These are phyloP conservation scores for Pentalonia nigronervosa DNA, from an alignment of 1,140 invertebrate genomes.

Conservation along the genomic window DNA sequence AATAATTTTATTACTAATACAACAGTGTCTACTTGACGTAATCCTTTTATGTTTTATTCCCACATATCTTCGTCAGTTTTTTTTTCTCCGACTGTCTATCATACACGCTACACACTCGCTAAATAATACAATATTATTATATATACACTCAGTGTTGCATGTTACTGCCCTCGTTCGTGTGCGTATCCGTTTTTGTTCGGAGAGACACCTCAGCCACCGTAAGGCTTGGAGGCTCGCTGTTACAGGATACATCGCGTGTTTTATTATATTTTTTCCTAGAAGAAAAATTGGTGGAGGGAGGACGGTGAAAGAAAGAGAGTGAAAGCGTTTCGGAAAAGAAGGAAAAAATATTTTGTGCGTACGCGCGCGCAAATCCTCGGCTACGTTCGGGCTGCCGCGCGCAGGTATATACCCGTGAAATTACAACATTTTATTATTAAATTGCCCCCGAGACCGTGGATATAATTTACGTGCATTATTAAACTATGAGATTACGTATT, in stretches of 20 bases:
- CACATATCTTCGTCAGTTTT: neutral
- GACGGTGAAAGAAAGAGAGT: neutral
- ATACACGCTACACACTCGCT: too few species aligned
- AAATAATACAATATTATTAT: neutral
- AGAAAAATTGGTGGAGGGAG: neutral
- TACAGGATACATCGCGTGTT: neutral
- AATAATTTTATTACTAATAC: too few species aligned
- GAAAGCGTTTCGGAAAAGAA: neutral
- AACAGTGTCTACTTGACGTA: too few species aligned
- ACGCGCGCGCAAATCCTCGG: neutral
- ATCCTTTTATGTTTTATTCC: neutral
- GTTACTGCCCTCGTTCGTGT: neutral
- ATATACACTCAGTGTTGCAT: neutral
- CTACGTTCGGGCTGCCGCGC: neutral
- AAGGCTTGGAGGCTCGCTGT: neutral
- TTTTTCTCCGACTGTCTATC: neutral
- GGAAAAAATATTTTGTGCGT: neutral
- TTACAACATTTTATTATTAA: constrained; percentile 17
- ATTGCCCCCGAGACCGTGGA: constrained; percentile 11
- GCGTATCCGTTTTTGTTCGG: neutral
- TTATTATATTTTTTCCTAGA: neutral
- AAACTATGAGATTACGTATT: constrained; percentile 18
- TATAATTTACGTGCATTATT: constrained; percentile 39
- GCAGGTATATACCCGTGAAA: constrained; percentile 13
- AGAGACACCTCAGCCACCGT: too few species aligned